These are phyloP conservation scores for Zoanthus sociatus DNA, from an alignment of 92 coral and sea anemone genomes.

Conservation along the genomic window DNA sequence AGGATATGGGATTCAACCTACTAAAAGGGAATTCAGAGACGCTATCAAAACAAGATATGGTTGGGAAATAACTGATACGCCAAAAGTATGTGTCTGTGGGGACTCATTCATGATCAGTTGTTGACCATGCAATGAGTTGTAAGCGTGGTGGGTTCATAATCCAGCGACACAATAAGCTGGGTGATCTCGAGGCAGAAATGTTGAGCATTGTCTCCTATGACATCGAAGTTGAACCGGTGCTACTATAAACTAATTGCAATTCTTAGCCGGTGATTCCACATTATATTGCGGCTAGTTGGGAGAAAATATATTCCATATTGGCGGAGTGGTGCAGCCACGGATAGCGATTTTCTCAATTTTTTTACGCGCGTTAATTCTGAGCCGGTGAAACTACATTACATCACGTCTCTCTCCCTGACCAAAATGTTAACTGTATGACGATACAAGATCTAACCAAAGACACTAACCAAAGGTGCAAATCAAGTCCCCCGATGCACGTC, in stretches of 20 bases:
- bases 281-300: no score
- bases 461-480: constrained; percentile 39
- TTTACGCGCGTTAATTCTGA: no score
- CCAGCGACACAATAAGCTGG: constrained; percentile 40
- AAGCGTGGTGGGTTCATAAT: constrained; percentile 37
- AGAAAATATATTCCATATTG: no score
- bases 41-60: constrained; percentile 62
- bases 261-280: no score
- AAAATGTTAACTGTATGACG: background rate
- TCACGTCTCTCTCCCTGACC: no score
- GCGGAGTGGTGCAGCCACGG: no score
- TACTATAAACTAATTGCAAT: background rate
- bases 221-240: constrained; percentile 43
- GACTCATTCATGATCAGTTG: background rate
- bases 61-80: constrained; percentile 52
- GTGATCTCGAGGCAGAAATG: constrained; percentile 40
- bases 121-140: constrained; percentile 53
- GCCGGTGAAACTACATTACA: no score
- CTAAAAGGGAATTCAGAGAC: constrained; percentile 64
- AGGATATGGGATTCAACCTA: constrained; percentile 29
- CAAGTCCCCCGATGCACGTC: constrained; percentile 20
- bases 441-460: constrained; percentile 49
- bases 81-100: constrained; percentile 18
- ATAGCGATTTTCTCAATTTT: no score
- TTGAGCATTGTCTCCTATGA: constrained; percentile 28